A percentile compares a stretch with the other conserved stretches of the same genome.
These are phyloP conservation scores for Lophotriccus pileatus DNA, from an alignment of 2,797 vertebrate species.

Conservation along the genomic window DNA sequence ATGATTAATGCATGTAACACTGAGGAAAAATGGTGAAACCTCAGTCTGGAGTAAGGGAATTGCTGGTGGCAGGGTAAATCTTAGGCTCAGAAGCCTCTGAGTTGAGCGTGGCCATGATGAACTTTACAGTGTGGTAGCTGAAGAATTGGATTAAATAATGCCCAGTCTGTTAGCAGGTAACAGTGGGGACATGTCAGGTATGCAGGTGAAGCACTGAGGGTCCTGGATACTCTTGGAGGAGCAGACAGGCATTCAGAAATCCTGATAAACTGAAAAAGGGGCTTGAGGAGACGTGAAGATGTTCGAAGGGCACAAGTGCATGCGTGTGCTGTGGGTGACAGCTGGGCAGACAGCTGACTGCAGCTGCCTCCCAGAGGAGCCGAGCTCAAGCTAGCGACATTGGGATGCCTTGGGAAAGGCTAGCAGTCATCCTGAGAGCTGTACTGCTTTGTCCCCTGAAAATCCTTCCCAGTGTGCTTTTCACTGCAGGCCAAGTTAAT, in stretches of 20 bases:
- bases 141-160: not conserved
- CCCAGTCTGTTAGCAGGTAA: not conserved
- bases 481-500: not conserved
- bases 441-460: not conserved
- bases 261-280: not conserved
- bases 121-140: not conserved
- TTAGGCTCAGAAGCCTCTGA: not conserved
- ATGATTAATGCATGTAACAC: not conserved
- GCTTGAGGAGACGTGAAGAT: accelerated
- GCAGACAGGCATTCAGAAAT: not conserved
- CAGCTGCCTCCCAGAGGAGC: not conserved
- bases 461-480: accelerated
- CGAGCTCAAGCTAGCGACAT: not conserved
- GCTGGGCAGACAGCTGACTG: not conserved
- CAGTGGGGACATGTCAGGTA: not conserved
- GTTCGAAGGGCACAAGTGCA: accelerated
- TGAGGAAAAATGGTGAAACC: not conserved
- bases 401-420: not conserved
- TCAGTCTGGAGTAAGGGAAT: not conserved
- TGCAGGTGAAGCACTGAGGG: not conserved
- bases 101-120: not conserved
- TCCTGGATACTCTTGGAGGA: accelerated
- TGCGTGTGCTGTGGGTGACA: not conserved
- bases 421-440: not conserved
- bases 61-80: not conserved